phyloP scores from a whole-genome alignment of 2,797 vertebrate genomes.

The Scolopax rusticola region DNA sequence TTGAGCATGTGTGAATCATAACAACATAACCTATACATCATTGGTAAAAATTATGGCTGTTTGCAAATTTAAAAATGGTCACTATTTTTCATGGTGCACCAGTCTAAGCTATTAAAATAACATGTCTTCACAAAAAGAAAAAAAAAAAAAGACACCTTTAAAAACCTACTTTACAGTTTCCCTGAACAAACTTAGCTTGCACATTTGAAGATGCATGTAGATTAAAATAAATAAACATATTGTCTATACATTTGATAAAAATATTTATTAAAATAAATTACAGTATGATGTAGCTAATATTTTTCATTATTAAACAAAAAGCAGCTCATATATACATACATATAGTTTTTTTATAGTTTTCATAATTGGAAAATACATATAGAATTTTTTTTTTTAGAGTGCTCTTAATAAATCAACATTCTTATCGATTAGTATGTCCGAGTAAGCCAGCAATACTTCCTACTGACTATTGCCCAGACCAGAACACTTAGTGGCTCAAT shows the following conservation, averaged over 20 bases:
- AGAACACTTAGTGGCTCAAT: background rate
- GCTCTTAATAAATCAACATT: background rate
- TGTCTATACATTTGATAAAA: background rate
- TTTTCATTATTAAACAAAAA: background rate
- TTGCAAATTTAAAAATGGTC: background rate
- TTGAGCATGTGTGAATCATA: background rate
- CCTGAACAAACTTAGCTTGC: background rate
- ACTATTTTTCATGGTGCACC: background rate
- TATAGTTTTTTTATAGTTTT: no score
- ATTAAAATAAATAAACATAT: background rate
- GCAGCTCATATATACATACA: background rate
- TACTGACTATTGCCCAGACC: background rate
- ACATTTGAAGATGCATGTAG: background rate
- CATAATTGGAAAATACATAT: background rate
- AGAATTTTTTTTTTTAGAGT: background rate
- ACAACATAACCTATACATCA: background rate
- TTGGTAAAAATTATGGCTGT: background rate
- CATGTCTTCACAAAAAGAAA: background rate
- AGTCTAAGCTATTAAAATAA: background rate
- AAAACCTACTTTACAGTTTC: background rate
- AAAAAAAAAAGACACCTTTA: background rate
- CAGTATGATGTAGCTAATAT: background rate
- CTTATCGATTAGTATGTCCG: background rate
- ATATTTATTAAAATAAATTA: background rate
- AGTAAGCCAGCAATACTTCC: background rate